Percentiles rank a stretch among this genome's conserved stretches.
Conservation (phyloP, 2,888 invertebrate genomes). For the Catocala nupta region DNA sequence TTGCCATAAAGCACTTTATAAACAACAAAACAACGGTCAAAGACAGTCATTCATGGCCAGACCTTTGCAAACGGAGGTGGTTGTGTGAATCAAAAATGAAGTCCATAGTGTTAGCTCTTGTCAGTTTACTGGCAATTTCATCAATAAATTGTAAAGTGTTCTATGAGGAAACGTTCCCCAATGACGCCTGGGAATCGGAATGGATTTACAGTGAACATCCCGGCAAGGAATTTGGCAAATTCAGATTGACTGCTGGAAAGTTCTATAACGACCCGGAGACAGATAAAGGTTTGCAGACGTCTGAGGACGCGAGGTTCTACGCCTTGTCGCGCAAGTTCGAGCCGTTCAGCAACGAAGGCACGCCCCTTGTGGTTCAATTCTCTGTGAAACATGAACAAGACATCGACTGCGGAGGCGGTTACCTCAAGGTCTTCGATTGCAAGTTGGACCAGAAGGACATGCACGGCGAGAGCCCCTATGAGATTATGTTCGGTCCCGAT, state of each 20-base stretch:
- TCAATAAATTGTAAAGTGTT: slow-evolving; percentile 90
- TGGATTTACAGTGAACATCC: slow-evolving; percentile 98
- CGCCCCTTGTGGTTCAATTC: slow-evolving; percentile 97
- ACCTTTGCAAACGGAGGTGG: slow-evolving; percentile 71
- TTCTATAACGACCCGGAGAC: slow-evolving; percentile 97
- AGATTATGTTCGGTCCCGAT: slow-evolving; percentile 99
- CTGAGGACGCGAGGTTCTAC: slow-evolving; percentile 99
- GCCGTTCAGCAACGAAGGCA: slow-evolving; percentile 96
- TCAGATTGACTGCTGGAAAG: slow-evolving; percentile 96
- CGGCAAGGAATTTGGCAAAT: slow-evolving; percentile 98
- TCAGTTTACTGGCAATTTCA: slow-evolving; percentile 87
- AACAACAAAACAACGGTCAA: too few species aligned
- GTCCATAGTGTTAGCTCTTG: slow-evolving; percentile 84
- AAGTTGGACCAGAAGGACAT: slow-evolving; percentile 96
- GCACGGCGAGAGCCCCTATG: slow-evolving; percentile 99
- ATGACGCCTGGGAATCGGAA: slow-evolving; percentile 95
- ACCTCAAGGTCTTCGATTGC: slow-evolving; percentile 96
- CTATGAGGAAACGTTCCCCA: slow-evolving; percentile 93
- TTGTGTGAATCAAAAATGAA: slow-evolving; percentile 85
- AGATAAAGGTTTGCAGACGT: slow-evolving; percentile 98
- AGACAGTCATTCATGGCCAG: slow-evolving; percentile 66
- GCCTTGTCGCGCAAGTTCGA: slow-evolving; percentile 97
- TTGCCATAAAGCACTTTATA: too few species aligned
- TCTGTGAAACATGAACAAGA: slow-evolving; percentile 99
- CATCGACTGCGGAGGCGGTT: slow-evolving; percentile 99